Evolutionary conservation across 2,113 vertebrate species (phyloP), one percentile per base, ranked within the genome.

Genomic region (Recurvirostra avosetta): DNA sequence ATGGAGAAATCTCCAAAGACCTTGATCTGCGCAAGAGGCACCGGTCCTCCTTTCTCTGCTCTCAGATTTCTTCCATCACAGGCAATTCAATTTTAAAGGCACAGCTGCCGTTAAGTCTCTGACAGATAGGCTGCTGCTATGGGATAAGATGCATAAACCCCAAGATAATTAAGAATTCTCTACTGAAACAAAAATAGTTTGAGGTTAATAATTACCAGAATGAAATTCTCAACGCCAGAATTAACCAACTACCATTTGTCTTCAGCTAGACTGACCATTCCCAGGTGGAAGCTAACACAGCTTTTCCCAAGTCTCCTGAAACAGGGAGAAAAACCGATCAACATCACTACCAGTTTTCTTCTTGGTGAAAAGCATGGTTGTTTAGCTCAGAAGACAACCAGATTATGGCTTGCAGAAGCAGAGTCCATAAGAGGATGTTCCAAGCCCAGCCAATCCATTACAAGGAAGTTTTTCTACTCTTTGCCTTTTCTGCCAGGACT

Each of bases 31-130:
- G 13, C 66, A 84, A 38, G 56, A 78, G 59, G 71, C 53, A 40
- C 15, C 20, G 22, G 53, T 75, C 67, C 63, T 87, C 77, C 25
- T 66, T 8, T 25, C 47, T 93, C 70, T 67, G 90, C 79, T 95
- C 91, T 92, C 91, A 71, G 67, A 52, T 97, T 96, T 97, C 96
- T 82, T 90, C 86, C 88, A 89, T 79, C 94, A 41, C 49, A 80
- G 61, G 77, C 77, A 83, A 94, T 75, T 29, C 53, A 47, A 32
- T 75, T 53, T 92, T 91, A 90, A 96, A 97, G 93, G 58, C 40
- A 63, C 86, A 95, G 91, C 86, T 91, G 92, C 95, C 67, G 72
- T 17, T 16, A 11, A 77, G 25, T 30, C 62, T 47, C 4, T 8
- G 38, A 74, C 41, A 45, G 52, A 23, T 30, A 38, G 4, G 40